A percentile compares a stretch with the other conserved stretches of the same genome.
These are phyloP conservation scores for Anthoscopus minutus DNA, from an alignment of 2,113 vertebrate species.

Conservation along the genomic window DNA sequence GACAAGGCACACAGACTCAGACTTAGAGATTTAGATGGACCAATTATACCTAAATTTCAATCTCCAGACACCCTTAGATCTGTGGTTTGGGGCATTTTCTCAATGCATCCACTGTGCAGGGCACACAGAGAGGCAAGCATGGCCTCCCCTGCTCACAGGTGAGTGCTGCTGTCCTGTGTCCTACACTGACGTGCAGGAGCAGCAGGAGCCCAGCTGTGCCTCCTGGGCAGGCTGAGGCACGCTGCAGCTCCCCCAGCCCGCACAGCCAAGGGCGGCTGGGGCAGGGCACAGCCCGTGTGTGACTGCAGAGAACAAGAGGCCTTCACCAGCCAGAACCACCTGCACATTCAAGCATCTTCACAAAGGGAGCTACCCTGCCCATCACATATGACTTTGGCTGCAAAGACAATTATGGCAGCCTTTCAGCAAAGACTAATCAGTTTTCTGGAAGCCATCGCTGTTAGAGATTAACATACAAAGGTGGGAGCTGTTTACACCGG, in stretches of 20 bases:
- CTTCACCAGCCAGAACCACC: not conserved
- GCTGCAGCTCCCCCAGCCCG: not conserved
- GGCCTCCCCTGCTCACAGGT: rapidly evolving
- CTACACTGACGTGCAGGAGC: not conserved
- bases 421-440: not conserved
- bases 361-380: not conserved
- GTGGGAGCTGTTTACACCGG: not conserved
- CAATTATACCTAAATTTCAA: not conserved
- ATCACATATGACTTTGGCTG: not conserved
- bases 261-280: not conserved
- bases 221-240: not conserved
- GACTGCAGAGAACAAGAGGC: not conserved
- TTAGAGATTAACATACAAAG: not conserved
- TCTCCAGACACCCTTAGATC: not conserved
- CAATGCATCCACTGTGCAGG: too few relatives aligned
- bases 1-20: not conserved
- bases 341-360: not conserved
- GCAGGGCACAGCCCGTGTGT: not conserved
- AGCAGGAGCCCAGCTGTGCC: not conserved
- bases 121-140: not conserved
- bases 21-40: not conserved
- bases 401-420: not conserved
- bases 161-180: rapidly evolving
- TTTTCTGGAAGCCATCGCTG: not conserved
- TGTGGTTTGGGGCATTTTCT: not conserved